Evolutionary conservation across 2,113 vertebrate species (phyloP).

Genomic region (Xiphophorus couchianus): DNA sequence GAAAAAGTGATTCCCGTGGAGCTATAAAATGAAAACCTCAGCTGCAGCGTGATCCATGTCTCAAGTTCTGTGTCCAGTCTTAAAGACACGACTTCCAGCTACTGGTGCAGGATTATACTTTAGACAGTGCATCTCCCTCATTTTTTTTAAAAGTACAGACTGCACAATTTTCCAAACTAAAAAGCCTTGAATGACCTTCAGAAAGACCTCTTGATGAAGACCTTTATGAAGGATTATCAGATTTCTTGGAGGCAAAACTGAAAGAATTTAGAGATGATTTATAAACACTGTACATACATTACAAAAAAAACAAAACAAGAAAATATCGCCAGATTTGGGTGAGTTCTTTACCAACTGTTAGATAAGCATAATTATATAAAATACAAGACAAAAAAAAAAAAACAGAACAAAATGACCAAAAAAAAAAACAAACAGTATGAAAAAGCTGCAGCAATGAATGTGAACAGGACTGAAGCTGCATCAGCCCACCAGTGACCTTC

Average conservation of each 20-base stretch:
- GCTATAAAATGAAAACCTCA: background rate
- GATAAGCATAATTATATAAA: conserved; percentile 58
- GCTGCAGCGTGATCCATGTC: background rate
- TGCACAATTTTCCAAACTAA: background rate
- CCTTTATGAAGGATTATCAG: background rate
- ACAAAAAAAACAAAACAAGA: background rate
- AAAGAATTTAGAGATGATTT: background rate
- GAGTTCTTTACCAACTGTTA: conserved; percentile 64
- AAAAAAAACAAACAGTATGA: conserved; percentile 47
- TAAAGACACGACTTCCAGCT: background rate
- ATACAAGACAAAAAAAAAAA: conserved; percentile 25
- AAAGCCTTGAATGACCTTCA: background rate
- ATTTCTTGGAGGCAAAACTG: background rate
- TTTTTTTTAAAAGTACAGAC: background rate
- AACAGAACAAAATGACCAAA: conserved; percentile 17
- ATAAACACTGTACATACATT: background rate
- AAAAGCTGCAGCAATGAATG: conserved; percentile 77
- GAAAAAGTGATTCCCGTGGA: background rate
- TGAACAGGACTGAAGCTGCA: conserved; percentile 69
- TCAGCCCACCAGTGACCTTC: conserved; percentile 59
- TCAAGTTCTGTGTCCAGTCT: background rate
- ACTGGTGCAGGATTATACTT: background rate
- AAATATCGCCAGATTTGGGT: conserved; percentile 77
- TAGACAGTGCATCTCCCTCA: background rate
- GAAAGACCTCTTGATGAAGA: background rate